Evolutionary conservation across 2,797 vertebrate species (phyloP).

Genomic region (Molossus molossus): DNA sequence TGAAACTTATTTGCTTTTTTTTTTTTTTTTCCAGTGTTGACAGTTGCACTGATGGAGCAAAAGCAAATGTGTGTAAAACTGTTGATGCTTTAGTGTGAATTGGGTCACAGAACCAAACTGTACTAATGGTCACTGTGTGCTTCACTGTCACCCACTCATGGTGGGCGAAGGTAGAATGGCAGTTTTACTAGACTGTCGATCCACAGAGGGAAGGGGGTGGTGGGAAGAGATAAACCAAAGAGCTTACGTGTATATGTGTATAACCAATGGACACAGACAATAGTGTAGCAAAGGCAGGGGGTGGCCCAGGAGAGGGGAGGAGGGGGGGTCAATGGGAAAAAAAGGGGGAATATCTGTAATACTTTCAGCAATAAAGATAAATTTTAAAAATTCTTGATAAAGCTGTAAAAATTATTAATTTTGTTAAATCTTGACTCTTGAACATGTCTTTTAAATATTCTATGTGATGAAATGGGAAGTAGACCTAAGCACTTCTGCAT

Average conservation of each 20-base stretch:
- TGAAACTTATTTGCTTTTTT: not conserved
- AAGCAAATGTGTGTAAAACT: not conserved
- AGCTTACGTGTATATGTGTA: too few species aligned
- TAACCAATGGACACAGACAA: too few species aligned
- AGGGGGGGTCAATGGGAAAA: too few species aligned
- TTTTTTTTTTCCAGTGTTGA: not conserved
- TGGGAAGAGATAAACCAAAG: too few species aligned
- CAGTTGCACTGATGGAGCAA: not conserved
- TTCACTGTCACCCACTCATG: not conserved
- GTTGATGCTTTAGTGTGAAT: not conserved
- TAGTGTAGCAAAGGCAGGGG: too few species aligned
- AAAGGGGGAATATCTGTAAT: too few species aligned
- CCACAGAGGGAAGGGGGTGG: too few species aligned
- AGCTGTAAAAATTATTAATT: not conserved
- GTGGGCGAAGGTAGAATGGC: not conserved
- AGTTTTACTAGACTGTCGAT: not conserved
- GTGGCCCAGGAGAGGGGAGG: too few species aligned
- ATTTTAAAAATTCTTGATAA: slow-evolving; percentile 19
- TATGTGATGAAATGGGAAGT: not conserved
- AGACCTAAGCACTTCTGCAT: not conserved
- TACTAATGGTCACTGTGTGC: not conserved
- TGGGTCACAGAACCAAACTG: not conserved
- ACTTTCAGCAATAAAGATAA: too few species aligned
- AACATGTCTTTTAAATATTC: not conserved
- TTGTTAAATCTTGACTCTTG: not conserved